A percentile compares a stretch with the other conserved stretches of the same genome.
Conservation (phyloP, 2,888 invertebrate species). For the Drosophila longiperda region DNA sequence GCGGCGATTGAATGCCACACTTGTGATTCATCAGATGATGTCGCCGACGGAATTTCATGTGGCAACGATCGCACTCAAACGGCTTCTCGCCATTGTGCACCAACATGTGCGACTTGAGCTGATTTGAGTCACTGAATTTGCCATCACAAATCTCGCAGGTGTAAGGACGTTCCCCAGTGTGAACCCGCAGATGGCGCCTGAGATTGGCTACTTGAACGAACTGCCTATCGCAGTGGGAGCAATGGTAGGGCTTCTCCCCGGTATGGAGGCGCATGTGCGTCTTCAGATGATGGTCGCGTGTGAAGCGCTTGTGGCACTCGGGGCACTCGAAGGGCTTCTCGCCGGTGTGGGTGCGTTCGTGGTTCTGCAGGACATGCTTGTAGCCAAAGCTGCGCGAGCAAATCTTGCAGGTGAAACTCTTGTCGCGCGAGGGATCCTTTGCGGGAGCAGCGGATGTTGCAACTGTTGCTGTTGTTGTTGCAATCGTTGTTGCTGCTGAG, state of each 20-base stretch:
- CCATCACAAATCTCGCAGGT: constrained; percentile 94
- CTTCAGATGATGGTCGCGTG: constrained; percentile 96
- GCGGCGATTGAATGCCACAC: constrained; percentile 87
- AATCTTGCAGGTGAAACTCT: constrained; percentile 94
- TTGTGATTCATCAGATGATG: constrained; percentile 95
- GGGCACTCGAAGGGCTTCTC: constrained; percentile 97
- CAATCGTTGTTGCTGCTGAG: constrained; percentile 1
- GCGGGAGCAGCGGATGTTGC: constrained; percentile 7
- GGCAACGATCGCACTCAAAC: constrained; percentile 92
- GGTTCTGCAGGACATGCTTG: constrained; percentile 97
- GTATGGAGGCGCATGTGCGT: constrained; percentile 97
- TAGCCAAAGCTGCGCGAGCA: constrained; percentile 96
- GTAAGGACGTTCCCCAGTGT: constrained; percentile 96
- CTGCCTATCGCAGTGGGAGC: constrained; percentile 95
- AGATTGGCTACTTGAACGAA: constrained; percentile 97
- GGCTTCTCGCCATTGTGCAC: constrained; percentile 97
- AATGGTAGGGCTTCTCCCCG: constrained; percentile 96
- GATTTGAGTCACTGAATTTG: constrained; percentile 96
- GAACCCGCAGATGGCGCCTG: constrained; percentile 94
- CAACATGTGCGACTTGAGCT: constrained; percentile 94
- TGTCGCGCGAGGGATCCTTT: constrained; percentile 88
- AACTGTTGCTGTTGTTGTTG: constrained; percentile 6
- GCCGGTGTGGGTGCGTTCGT: constrained; percentile 97
- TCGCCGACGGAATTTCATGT: constrained; percentile 92
- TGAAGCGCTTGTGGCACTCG: constrained; percentile 96